Evolutionary conservation across 2,888 invertebrate genomes (phyloP).

Genomic region (Alsophila aescularia): DNA sequence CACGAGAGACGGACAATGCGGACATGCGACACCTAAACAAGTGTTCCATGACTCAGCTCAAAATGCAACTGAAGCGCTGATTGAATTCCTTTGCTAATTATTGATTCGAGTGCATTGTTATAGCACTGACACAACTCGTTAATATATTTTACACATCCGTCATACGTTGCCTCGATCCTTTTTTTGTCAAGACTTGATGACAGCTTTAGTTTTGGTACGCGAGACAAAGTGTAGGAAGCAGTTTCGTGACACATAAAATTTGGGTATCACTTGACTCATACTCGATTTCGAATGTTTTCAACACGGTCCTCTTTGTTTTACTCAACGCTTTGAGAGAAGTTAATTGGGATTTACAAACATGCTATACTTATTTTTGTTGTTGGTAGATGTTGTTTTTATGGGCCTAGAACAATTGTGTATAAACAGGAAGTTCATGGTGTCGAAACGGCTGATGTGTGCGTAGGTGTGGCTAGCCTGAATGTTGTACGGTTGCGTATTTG

Average conservation of each 20-base stretch:
- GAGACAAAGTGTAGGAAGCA: slow-evolving; percentile 42
- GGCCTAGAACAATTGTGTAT: slow-evolving; percentile 48
- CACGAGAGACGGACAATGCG: slow-evolving; percentile 38
- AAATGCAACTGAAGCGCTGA: neutral
- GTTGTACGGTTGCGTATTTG: slow-evolving; percentile 67
- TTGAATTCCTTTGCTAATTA: slow-evolving; percentile 9
- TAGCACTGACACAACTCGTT: neutral
- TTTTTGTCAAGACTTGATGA: neutral
- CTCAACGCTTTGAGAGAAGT: slow-evolving; percentile 12
- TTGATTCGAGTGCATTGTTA: slow-evolving; percentile 16
- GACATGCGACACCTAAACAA: slow-evolving; percentile 46
- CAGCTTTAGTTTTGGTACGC: slow-evolving; percentile 33
- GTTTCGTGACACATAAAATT: slow-evolving; percentile 36
- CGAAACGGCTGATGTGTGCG: slow-evolving; percentile 65
- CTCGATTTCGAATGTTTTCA: slow-evolving; percentile 14
- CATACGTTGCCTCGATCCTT: slow-evolving; percentile 12
- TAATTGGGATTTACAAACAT: slow-evolving; percentile 30
- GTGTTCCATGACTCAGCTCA: slow-evolving; percentile 45
- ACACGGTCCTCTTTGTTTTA: slow-evolving; percentile 16
- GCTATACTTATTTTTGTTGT: slow-evolving; percentile 11
- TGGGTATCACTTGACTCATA: slow-evolving; percentile 10
- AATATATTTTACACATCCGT: neutral
- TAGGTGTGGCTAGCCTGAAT: slow-evolving; percentile 69
- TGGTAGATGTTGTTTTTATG: slow-evolving; percentile 38
- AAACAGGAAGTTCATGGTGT: slow-evolving; percentile 72